These are phyloP conservation scores for Onychostruthus taczanowskii DNA, from an alignment of 2,113 vertebrate species.

Conservation along the genomic window DNA sequence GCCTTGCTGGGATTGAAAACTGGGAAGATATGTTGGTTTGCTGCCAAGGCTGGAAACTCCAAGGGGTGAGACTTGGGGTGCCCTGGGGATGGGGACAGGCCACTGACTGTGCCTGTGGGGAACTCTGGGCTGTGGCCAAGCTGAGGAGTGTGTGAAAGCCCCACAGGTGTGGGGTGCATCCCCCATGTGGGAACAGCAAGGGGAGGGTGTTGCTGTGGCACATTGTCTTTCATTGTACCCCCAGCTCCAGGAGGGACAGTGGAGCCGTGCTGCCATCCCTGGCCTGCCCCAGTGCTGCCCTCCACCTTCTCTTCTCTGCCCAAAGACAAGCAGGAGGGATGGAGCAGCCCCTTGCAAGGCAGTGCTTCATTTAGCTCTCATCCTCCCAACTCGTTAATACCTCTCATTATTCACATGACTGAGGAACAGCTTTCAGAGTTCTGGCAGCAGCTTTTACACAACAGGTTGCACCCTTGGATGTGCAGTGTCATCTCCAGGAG, in stretches of 20 bases:
- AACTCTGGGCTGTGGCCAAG: not conserved
- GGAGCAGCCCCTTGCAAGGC: not conserved
- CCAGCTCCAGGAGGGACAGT: not conserved
- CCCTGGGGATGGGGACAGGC: not conserved
- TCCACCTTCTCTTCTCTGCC: not conserved
- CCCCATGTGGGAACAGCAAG: fast-evolving
- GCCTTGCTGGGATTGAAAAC: not conserved
- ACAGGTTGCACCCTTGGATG: not conserved
- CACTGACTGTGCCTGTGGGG: fast-evolving
- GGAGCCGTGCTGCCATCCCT: fast-evolving
- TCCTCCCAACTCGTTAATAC: conserved; percentile 17
- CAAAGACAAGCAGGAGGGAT: not conserved
- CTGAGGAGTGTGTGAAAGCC: not conserved
- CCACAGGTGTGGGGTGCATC: fast-evolving
- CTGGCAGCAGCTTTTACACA: not conserved
- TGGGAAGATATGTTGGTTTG: not conserved
- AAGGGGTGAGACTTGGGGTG: not conserved
- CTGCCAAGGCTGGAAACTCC: not conserved
- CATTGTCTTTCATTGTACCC: not conserved
- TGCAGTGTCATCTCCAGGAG: not conserved
- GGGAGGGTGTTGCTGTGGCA: not conserved
- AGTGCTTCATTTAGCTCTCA: conserved; percentile 10
- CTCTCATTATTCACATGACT: conserved; percentile 24
- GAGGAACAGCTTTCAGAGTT: not conserved
- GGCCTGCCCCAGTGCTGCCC: not conserved